Percentiles rank a stretch among this genome's conserved stretches.
Evolutionary conservation across 1,140 invertebrate genomes (phyloP).

Genomic region (Steinernema feltiae): DNA sequence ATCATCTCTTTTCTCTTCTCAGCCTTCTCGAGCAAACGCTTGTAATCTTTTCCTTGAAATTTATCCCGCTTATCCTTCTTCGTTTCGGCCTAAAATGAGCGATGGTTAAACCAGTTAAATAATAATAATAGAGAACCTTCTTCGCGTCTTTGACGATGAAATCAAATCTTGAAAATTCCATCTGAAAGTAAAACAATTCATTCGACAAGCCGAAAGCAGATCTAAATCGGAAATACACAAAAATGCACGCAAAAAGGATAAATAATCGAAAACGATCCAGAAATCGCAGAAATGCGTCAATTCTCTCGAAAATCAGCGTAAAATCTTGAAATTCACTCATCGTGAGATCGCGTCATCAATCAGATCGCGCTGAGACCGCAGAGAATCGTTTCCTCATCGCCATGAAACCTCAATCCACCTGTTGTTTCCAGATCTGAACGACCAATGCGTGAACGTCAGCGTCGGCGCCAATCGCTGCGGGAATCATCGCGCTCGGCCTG

Average conservation of each 20-base stretch:
- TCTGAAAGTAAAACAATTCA: neutral
- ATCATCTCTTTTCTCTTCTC: slow-evolving; percentile 35
- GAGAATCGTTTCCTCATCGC: no score
- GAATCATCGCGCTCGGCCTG: slow-evolving; percentile 74
- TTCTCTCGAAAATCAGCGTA: no score
- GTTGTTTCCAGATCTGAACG: slow-evolving; percentile 66
- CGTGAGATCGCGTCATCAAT: no score
- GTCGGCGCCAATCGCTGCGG: slow-evolving; percentile 76
- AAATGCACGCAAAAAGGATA: no score
- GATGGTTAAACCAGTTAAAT: slow-evolving; percentile 8
- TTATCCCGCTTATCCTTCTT: slow-evolving; percentile 41
- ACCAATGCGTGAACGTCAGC: slow-evolving; percentile 76
- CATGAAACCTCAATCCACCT: no score
- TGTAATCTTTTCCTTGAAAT: slow-evolving; percentile 40
- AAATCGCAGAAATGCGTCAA: no score
- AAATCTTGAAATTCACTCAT: no score
- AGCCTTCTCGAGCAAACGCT: slow-evolving; percentile 37
- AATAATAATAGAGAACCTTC: slow-evolving; percentile 7
- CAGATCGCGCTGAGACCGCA: no score
- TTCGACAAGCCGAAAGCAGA: no score
- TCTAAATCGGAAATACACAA: no score
- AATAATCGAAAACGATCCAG: no score
- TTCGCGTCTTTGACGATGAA: slow-evolving; percentile 19
- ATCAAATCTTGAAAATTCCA: slow-evolving; percentile 24
- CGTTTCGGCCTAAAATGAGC: slow-evolving; percentile 16